A percentile compares a stretch with the other conserved stretches of the same genome.
Evolutionary conservation across 2,797 vertebrate species (phyloP).

Genomic region (Xerus rutilus): DNA sequence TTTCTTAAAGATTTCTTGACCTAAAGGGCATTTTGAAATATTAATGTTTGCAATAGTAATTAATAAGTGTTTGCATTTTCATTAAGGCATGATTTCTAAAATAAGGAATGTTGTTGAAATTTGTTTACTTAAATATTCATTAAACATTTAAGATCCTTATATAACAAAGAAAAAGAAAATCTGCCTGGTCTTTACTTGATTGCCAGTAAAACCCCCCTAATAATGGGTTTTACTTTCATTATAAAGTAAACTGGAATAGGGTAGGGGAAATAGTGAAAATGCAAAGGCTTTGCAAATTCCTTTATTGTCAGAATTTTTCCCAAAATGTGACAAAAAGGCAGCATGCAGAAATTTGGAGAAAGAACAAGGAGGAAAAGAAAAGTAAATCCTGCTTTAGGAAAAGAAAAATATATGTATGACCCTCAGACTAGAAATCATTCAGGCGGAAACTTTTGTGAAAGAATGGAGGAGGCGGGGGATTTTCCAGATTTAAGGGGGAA

Average conservation of each 20-base stretch:
- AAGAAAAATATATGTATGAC: conserved; percentile 70
- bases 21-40: conserved; percentile 61
- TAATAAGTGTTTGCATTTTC: conserved; percentile 49
- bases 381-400: conserved; percentile 57
- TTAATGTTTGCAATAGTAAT: conserved; percentile 51
- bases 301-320: conserved; percentile 67
- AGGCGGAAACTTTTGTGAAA: conserved; percentile 66
- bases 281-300: conserved; percentile 70
- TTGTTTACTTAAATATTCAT: conserved; percentile 53
- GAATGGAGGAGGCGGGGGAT: conserved; percentile 63
- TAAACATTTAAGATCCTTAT: conserved; percentile 56
- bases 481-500: conserved; percentile 55
- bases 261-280: not conserved
- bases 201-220: not conserved
- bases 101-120: conserved; percentile 3
- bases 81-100: conserved; percentile 59
- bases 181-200: not conserved
- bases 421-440: conserved; percentile 67
- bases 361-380: not conserved
- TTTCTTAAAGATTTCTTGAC: conserved; percentile 55
- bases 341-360: conserved; percentile 47
- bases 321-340: conserved; percentile 67
- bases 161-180: conserved; percentile 57
- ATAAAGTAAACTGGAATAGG: not conserved
- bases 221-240: conserved; percentile 37